Conservation (phyloP, 2,888 invertebrate genomes). For the Eudasyphora cyanicolor region DNA sequence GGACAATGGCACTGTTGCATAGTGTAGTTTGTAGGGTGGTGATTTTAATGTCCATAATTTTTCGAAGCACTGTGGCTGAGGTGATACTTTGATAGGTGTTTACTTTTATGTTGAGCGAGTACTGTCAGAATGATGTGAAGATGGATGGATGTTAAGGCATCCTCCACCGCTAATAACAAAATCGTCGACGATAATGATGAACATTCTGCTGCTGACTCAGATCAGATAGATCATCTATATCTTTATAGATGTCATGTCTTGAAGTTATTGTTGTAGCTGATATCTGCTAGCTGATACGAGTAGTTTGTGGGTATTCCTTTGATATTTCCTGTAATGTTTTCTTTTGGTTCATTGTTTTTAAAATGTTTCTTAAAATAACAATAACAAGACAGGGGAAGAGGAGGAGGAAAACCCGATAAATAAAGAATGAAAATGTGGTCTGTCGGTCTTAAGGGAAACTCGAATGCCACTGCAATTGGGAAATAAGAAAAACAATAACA, state of each 20-base stretch:
- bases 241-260: conserved; percentile 21
- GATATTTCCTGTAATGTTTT: conserved; percentile 38
- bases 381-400: conserved; percentile 25
- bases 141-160: conserved; percentile 14
- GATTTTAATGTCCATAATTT: no score
- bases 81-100: conserved; percentile 40
- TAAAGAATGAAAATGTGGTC: conserved; percentile 35
- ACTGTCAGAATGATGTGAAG: conserved; percentile 55
- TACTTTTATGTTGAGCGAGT: conserved; percentile 26
- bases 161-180: conserved; percentile 22
- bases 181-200: background rate
- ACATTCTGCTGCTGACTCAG: conserved; percentile 6
- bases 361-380: conserved; percentile 62
- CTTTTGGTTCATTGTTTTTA: conserved; percentile 45
- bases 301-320: conserved; percentile 46
- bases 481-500: conserved; percentile 67
- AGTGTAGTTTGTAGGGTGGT: no score
- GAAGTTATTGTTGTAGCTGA: background rate
- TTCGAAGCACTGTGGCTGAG: background rate
- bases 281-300: background rate
- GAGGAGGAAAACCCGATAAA: conserved; percentile 3
- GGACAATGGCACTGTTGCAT: no score
- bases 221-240: background rate
- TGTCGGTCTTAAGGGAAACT: conserved; percentile 29
- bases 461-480: conserved; percentile 43